These are phyloP conservation scores for Coreius guichenoti DNA, from an alignment of 2,797 vertebrate species.

Conservation along the genomic window DNA sequence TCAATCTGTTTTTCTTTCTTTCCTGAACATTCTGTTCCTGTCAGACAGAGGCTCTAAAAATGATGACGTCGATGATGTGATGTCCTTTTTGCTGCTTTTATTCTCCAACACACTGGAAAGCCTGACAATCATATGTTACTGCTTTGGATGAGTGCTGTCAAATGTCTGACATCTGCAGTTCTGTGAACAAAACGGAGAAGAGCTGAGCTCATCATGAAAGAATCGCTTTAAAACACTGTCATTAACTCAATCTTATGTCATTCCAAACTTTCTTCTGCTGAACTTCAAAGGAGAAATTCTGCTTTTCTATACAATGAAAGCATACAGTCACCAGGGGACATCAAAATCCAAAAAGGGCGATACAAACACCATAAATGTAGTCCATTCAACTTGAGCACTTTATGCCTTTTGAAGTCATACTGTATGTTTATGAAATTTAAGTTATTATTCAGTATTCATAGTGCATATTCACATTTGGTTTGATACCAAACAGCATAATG, in stretches of 20 bases:
- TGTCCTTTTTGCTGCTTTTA: slow-evolving; percentile 14
- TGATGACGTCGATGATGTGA: neutral
- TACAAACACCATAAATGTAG: neutral
- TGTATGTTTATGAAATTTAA: neutral
- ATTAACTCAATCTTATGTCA: neutral
- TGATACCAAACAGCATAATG: neutral
- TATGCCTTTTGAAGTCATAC: neutral
- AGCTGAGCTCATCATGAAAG: neutral
- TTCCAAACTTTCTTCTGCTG: neutral
- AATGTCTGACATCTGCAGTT: neutral
- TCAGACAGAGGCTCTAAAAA: neutral
- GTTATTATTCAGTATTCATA: neutral
- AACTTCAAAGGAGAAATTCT: neutral
- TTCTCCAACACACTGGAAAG: neutral
- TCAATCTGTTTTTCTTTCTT: neutral
- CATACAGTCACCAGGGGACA: neutral
- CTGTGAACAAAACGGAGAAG: neutral
- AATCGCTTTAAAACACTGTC: neutral
- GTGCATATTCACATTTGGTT: neutral
- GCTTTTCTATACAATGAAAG: neutral
- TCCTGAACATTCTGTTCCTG: neutral
- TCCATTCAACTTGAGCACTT: neutral
- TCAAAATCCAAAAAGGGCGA: neutral
- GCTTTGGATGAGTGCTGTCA: neutral
- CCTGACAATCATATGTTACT: neutral